These are phyloP conservation scores for Leptopilina drosophilae DNA, from an alignment of 2,888 invertebrate genomes.

Conservation along the genomic window DNA sequence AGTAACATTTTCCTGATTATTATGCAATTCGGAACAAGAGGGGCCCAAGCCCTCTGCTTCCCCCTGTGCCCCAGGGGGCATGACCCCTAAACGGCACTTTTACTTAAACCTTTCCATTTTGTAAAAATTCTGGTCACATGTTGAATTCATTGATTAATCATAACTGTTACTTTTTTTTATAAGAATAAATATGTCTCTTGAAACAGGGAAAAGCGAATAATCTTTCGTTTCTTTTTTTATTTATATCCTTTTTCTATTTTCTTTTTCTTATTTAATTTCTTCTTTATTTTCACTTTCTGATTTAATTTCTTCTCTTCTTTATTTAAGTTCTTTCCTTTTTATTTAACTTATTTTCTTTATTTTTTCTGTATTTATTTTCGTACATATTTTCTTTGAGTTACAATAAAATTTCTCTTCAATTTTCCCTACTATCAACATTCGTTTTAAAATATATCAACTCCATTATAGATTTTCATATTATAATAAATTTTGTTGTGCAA, in stretches of 20 bases:
- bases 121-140: conserved; percentile 33
- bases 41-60: conserved; percentile 74
- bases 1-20: conserved; percentile 67
- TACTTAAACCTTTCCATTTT: conserved; percentile 55
- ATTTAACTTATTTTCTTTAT: not conserved
- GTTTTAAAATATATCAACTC: conserved; percentile 16
- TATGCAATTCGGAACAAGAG: conserved; percentile 72
- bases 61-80: conserved; percentile 74
- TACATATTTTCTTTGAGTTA: not conserved
- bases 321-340: no score
- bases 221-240: not conserved
- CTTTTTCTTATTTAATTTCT: not conserved
- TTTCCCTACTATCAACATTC: not conserved
- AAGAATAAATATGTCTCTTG: not conserved
- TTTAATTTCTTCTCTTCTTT: no score
- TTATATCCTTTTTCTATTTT: not conserved
- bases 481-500: conserved; percentile 24
- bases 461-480: not conserved
- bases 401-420: not conserved
- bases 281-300: no score
- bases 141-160: conserved; percentile 23
- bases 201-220: not conserved
- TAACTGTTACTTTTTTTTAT: not conserved
- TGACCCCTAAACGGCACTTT: conserved; percentile 64
- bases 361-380: not conserved